Evolutionary conservation across 2,797 vertebrate species (phyloP), one percentile per base, ranked within the genome.

Genomic region (Protosalanx chinensis): DNA sequence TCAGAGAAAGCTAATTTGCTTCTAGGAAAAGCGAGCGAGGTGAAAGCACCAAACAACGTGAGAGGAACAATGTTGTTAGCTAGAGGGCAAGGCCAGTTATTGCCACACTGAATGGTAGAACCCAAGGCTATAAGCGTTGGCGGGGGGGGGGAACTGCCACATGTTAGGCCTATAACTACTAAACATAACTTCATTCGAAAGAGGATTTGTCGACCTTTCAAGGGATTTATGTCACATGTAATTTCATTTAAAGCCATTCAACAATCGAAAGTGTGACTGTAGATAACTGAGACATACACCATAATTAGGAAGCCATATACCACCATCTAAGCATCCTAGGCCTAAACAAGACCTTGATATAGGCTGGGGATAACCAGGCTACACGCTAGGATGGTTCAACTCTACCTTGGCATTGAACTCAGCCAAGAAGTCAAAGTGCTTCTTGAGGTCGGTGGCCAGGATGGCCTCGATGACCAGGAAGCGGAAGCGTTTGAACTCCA

Each of bases 381-480:
- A 16, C 23, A 60, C 56, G 20, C 8, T 30, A 30, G 61, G 18
- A 33, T 30, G 30, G 15, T 18, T 62, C 32, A 8, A n/a, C 12
- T n/a, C 61, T 91, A 99, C 98, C 95, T 99, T 99, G 77, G 96
- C 93, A 3, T 99, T 99, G 85, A 99, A 97, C 84, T 95, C 98
- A 46, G 97, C 95, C 6, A 99, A 91, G 15, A 99, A 99, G 86
- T 99, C 98, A 60, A 99, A 99, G 88, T 99, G 98, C 85, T 99
- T 98, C 90, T 99, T 99, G 69, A 99, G 91, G 84, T 99, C 98
- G 0, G 98, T 99, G 78, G 98, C 98, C 82, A 99, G 90, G 79
- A 99, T 98, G 65, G 98, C 98, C 90, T 99, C 98, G 1, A 99
- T 99, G 82, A 99, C 97, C 32, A 99, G 93, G 88, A 99, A 99